Evolutionary conservation across 1,140 invertebrate species (phyloP).

Genomic region (Steinernema feltiae): DNA sequence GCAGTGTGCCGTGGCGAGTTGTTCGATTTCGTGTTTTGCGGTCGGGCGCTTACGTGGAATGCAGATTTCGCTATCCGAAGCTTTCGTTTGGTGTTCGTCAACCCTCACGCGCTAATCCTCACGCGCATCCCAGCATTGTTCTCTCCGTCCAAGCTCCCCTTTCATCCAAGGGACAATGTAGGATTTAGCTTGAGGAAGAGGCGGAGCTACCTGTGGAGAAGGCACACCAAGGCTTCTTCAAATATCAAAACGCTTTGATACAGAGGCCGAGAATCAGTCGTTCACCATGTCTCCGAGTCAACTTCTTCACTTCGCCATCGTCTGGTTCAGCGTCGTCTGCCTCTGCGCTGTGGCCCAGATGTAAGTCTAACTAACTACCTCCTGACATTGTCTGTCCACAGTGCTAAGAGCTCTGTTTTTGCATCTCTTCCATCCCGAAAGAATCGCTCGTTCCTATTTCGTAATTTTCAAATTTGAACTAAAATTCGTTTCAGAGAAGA

Average conservation of each 20-base stretch:
- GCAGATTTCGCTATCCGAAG: background rate
- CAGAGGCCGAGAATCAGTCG: background rate
- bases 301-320: background rate
- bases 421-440: background rate
- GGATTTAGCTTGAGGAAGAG: background rate
- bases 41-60: background rate
- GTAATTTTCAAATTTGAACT: background rate
- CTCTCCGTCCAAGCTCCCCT: background rate
- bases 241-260: background rate
- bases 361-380: background rate
- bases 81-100: too few species aligned
- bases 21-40: too few species aligned
- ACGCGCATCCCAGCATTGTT: background rate
- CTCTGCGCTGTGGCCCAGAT: background rate
- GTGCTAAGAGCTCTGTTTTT: background rate
- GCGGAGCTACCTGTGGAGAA: slow-evolving; percentile 2
- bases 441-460: background rate
- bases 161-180: background rate
- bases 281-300: background rate
- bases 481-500: background rate
- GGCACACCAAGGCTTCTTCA: background rate
- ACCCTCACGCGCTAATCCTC: background rate
- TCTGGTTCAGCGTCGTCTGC: background rate
- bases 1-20: too few species aligned
- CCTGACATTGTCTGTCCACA: background rate